phyloP scores from a whole-genome alignment of 2,888 invertebrate species.

The Adineta ricciae region DNA sequence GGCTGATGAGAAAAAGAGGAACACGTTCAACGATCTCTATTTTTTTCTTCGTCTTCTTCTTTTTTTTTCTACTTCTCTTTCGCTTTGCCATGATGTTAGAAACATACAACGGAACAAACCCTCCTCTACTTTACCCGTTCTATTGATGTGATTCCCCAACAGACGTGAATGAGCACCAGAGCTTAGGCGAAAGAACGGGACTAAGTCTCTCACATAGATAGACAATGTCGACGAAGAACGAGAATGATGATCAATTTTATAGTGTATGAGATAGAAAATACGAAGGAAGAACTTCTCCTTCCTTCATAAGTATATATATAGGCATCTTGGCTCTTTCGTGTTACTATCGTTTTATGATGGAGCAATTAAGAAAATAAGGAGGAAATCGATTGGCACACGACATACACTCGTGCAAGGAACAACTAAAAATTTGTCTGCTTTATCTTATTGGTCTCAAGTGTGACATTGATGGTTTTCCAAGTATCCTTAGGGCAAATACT shows the following conservation, averaged over 20 bases:
- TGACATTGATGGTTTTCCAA: slow-evolving; percentile 5
- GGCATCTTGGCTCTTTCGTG: background rate
- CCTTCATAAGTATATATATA: background rate
- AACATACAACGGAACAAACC: background rate
- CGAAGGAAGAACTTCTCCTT: background rate
- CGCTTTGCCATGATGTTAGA: background rate
- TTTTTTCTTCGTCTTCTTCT: background rate
- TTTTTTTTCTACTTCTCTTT: background rate
- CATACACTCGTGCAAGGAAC: background rate
- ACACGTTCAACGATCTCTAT: slow-evolving; percentile 13
- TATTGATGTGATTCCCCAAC: slow-evolving; percentile 5
- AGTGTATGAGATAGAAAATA: background rate
- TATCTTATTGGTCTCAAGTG: slow-evolving; percentile 13
- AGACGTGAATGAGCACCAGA: background rate
- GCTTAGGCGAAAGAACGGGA: background rate
- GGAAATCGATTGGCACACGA: background rate
- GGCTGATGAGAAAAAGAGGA: slow-evolving; percentile 7
- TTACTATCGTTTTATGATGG: background rate
- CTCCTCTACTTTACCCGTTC: background rate
- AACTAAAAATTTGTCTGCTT: background rate
- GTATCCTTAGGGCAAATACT: background rate
- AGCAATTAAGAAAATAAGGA: background rate
- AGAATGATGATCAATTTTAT: background rate
- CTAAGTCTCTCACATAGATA: background rate
- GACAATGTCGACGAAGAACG: background rate